Percentiles rank a stretch among this genome's conserved stretches.
These are phyloP conservation scores for Channallabes apus DNA, from an alignment of 2,797 vertebrate genomes.

Conservation along the genomic window DNA sequence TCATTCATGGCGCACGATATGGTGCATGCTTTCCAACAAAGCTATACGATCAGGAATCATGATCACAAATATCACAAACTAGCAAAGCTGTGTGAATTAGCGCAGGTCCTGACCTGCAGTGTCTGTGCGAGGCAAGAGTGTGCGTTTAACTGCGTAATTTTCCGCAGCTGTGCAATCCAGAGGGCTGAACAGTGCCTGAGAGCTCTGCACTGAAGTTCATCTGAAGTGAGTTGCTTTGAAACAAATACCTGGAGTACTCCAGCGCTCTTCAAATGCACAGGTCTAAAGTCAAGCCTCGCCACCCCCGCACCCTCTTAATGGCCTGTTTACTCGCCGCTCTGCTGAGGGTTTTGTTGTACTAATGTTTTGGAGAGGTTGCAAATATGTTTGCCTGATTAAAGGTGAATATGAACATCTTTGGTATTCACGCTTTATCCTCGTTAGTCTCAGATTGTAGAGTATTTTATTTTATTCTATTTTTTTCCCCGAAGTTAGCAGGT, in stretches of 20 bases:
- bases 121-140: not conserved
- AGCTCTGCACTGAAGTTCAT: conserved; percentile 40
- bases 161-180: conserved; percentile 31
- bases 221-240: conserved; percentile 49
- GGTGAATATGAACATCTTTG: conserved; percentile 33
- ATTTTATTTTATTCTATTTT: not conserved
- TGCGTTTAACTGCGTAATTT: conserved; percentile 26
- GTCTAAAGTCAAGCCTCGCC: conserved; percentile 43
- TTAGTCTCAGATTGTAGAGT: conserved; percentile 15
- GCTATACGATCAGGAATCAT: conserved; percentile 8
- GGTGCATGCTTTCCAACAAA: too few relatives aligned
- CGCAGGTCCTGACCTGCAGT: not conserved
- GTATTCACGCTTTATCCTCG: conserved; percentile 18
- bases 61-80: conserved; percentile 28
- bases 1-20: not conserved
- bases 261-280: conserved; percentile 46
- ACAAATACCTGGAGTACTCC: conserved; percentile 53
- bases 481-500: conserved; percentile 27
- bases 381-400: conserved; percentile 31
- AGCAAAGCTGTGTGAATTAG: conserved; percentile 19
- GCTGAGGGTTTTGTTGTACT: conserved; percentile 26
- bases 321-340: conserved; percentile 39
- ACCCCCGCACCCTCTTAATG: conserved; percentile 42
- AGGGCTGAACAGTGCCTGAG: conserved; percentile 39
- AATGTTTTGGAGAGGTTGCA: conserved; percentile 20